Evolutionary conservation across 1,140 invertebrate species (phyloP).

Genomic region (Lepidurus arcticus): DNA sequence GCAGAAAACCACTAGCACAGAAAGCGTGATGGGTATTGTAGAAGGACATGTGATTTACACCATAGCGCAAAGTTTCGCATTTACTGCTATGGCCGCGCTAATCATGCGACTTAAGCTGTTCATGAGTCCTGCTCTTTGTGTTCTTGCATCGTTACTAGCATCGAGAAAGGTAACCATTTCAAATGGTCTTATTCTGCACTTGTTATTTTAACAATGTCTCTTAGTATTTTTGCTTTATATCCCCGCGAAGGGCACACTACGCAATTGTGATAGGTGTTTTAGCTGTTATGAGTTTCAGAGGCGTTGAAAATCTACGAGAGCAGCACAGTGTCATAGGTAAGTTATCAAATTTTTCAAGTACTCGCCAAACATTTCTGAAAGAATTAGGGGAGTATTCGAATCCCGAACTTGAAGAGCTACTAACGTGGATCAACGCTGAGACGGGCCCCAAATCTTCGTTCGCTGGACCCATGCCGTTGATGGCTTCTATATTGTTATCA

Average conservation of each 20-base stretch:
- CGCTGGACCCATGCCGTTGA: conserved; percentile 77
- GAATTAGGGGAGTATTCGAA: conserved; percentile 63
- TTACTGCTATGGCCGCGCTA: conserved; percentile 64
- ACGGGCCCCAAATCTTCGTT: conserved; percentile 60
- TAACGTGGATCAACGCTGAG: conserved; percentile 63
- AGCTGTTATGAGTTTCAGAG: background rate
- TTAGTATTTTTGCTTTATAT: conserved; percentile 40
- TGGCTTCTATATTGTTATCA: conserved; percentile 70
- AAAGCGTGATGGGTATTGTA: background rate
- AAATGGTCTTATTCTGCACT: conserved; percentile 23
- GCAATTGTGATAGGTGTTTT: conserved; percentile 42
- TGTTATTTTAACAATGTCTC: conserved; percentile 36
- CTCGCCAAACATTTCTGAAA: background rate
- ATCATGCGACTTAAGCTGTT: conserved; percentile 81
- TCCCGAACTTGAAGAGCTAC: conserved; percentile 62
- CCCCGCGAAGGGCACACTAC: conserved; percentile 41
- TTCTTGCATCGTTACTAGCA: conserved; percentile 58
- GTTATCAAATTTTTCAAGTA: background rate
- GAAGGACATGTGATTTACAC: conserved; percentile 65
- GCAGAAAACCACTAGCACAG: background rate
- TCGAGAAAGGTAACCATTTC: conserved; percentile 46
- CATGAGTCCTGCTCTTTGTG: conserved; percentile 71
- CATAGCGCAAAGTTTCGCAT: conserved; percentile 60
- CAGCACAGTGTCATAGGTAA: background rate
- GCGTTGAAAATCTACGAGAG: background rate